Percentiles rank a stretch among this genome's conserved stretches.
phyloP scores from a whole-genome alignment of 2,888 invertebrate species.

The Colostygia pectinataria region DNA sequence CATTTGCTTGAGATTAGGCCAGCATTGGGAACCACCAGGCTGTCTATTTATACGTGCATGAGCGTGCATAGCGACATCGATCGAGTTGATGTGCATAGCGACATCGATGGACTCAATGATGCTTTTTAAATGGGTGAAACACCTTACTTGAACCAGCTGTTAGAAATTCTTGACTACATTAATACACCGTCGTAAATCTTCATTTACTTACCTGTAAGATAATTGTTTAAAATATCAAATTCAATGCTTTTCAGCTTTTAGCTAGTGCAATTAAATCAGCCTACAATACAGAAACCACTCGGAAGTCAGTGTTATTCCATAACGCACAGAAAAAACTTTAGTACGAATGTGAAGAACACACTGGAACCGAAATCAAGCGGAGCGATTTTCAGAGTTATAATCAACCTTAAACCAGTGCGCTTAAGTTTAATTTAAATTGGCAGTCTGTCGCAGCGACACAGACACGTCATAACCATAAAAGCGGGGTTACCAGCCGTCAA shows the following conservation, averaged over 20 bases:
- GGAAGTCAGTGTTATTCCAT: constrained; percentile 11
- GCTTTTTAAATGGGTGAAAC: no score
- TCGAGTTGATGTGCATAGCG: no score
- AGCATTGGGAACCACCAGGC: no score
- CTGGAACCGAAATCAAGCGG: not conserved
- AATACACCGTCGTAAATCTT: no score
- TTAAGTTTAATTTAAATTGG: constrained; percentile 8
- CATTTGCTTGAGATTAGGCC: no score
- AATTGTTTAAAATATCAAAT: not conserved
- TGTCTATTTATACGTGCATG: no score
- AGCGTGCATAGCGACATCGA: no score
- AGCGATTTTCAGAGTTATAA: not conserved
- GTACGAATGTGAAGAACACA: not conserved
- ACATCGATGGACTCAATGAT: no score
- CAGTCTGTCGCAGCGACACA: not conserved
- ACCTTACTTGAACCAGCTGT: not conserved
- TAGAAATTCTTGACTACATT: not conserved
- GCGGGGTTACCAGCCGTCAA: constrained; percentile 17
- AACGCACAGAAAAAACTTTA: constrained; percentile 1
- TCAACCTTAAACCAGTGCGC: not conserved
- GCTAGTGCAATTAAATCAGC: constrained; percentile 8
- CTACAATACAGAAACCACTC: constrained; percentile 8
- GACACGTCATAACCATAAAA: not conserved
- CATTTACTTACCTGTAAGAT: no score
- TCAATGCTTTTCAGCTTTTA: constrained; percentile 3